These are phyloP conservation scores for Rhincodon typus DNA, from an alignment of 2,797 vertebrate genomes.

Conservation along the genomic window DNA sequence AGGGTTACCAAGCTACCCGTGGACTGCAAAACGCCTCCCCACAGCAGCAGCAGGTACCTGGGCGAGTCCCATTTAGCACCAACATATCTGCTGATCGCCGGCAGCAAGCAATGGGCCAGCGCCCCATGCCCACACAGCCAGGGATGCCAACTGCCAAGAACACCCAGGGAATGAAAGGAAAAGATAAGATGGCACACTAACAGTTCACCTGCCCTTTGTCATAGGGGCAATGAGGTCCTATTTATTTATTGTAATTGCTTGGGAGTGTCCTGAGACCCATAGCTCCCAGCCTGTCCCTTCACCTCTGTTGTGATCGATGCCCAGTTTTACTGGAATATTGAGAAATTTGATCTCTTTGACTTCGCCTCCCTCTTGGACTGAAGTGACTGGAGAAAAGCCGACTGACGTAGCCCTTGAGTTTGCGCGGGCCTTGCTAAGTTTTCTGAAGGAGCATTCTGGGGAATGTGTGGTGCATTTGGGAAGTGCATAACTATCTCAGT, in stretches of 20 bases:
- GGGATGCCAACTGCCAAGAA: background rate
- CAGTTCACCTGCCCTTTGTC: background rate
- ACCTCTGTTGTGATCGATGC: background rate
- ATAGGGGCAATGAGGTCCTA: background rate
- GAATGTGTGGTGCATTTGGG: background rate
- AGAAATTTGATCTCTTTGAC: background rate
- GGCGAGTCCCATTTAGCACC: too few relatives aligned
- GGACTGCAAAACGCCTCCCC: background rate
- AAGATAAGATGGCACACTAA: slow-evolving; percentile 2
- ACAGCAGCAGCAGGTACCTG: background rate
- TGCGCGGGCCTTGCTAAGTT: background rate
- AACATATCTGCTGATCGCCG: background rate
- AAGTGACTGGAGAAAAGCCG: background rate
- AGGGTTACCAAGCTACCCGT: background rate
- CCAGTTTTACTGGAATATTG: background rate
- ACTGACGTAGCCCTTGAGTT: background rate
- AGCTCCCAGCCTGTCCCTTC: background rate
- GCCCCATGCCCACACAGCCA: background rate
- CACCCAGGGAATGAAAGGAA: background rate
- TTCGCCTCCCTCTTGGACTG: background rate
- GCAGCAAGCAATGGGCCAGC: background rate
- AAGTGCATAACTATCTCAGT: background rate
- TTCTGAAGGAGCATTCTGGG: background rate
- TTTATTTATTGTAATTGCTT: slow-evolving; percentile 35
- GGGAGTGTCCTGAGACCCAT: background rate